Evolutionary conservation across 2,888 invertebrate species (phyloP).

Genomic region (Hipparchia sbordonii): DNA sequence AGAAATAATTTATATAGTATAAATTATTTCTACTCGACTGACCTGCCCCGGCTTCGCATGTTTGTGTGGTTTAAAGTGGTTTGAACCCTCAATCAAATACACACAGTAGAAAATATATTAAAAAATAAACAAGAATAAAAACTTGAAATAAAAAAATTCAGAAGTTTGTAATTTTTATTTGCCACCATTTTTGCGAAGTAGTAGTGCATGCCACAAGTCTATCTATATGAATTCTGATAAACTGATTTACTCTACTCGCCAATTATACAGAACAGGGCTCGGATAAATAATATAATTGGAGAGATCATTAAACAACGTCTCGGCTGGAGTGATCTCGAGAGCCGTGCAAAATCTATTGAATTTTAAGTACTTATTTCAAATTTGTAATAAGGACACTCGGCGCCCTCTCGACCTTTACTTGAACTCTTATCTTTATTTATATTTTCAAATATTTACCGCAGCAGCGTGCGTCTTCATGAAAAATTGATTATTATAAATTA

Average conservation of each 20-base stretch:
- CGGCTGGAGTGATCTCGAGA: slow-evolving; percentile 25
- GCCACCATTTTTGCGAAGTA: background rate
- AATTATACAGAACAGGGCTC: slow-evolving; percentile 14
- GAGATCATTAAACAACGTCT: slow-evolving; percentile 33
- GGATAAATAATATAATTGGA: slow-evolving; percentile 29
- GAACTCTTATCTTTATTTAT: slow-evolving; percentile 4
- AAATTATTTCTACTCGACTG: too few species aligned
- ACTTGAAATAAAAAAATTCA: too few species aligned
- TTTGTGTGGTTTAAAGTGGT: too few species aligned
- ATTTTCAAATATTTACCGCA: background rate
- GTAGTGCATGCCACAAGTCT: background rate
- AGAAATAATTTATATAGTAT: too few species aligned
- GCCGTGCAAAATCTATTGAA: slow-evolving; percentile 31
- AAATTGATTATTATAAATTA: background rate
- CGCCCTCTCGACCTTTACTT: slow-evolving; percentile 16
- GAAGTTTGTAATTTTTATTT: background rate
- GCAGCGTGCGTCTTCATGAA: background rate
- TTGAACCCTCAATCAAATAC: too few species aligned
- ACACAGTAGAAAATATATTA: too few species aligned
- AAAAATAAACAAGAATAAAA: too few species aligned
- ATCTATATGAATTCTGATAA: background rate
- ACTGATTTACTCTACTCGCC: slow-evolving; percentile 20
- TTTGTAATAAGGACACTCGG: slow-evolving; percentile 16
- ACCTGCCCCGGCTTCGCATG: too few species aligned
- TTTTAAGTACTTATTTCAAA: slow-evolving; percentile 26